Evolutionary conservation across 2,113 vertebrate species (phyloP).

Genomic region (Phylloscopus whistleri): DNA sequence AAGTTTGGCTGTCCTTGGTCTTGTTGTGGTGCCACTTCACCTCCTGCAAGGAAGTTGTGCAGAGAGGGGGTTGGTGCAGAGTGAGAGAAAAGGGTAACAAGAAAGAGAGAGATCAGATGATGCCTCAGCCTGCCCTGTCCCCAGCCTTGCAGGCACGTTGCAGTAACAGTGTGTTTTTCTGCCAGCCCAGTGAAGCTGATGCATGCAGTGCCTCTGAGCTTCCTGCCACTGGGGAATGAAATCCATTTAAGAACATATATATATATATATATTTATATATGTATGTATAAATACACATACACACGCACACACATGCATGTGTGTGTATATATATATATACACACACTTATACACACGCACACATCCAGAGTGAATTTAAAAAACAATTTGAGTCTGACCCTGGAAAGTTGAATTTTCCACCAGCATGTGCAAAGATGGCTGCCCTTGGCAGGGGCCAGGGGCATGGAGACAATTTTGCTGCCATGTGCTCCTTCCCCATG

Average conservation of each 20-base stretch:
- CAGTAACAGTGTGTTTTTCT: neutral
- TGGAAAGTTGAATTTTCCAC: constrained; percentile 55
- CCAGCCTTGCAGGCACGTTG: neutral
- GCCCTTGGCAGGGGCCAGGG: neutral
- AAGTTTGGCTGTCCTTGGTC: constrained; percentile 34
- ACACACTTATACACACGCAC: neutral
- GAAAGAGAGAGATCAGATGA: neutral
- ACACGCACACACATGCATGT: neutral
- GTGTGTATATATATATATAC: neutral
- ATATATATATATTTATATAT: constrained; percentile 25
- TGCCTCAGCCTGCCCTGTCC: neutral
- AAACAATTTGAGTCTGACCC: constrained; percentile 29
- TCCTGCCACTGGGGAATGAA: constrained; percentile 34
- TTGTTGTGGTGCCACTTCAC: neutral
- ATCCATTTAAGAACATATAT: constrained; percentile 43
- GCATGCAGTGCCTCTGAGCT: neutral
- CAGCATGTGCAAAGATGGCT: constrained; percentile 63
- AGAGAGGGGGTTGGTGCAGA: neutral
- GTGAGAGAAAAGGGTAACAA: neutral
- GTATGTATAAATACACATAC: constrained; percentile 51
- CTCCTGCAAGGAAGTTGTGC: constrained; percentile 20
- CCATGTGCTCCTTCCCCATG: neutral
- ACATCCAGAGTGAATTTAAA: constrained; percentile 8
- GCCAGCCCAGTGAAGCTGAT: neutral
- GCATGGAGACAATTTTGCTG: neutral